These are phyloP conservation scores for Coecobrya sp. DNA, from an alignment of 2,888 invertebrate species.

Conservation along the genomic window DNA sequence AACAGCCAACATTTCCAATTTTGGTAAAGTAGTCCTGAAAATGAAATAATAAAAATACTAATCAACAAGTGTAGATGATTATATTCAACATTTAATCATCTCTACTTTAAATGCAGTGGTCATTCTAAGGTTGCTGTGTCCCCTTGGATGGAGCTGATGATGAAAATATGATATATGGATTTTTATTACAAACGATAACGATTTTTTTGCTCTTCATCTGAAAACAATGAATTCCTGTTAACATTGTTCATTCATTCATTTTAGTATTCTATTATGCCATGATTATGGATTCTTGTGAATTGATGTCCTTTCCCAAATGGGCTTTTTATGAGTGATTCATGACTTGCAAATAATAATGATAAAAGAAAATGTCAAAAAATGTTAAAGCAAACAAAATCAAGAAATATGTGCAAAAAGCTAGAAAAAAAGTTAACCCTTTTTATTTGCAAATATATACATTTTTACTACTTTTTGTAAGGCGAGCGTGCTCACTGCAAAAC, in stretches of 20 bases:
- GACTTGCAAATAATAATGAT: slow-evolving; percentile 45
- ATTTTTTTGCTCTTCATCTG: slow-evolving; percentile 4
- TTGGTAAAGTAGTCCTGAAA: slow-evolving; percentile 59
- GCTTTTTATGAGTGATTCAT: slow-evolving; percentile 60
- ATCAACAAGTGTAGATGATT: slow-evolving; percentile 43
- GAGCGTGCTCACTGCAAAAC: slow-evolving; percentile 25
- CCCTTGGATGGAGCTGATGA: not conserved
- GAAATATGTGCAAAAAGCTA: slow-evolving; percentile 23
- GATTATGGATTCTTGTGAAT: slow-evolving; percentile 1
- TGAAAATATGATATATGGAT: not conserved
- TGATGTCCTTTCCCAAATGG: slow-evolving; percentile 55
- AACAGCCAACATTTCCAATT: slow-evolving; percentile 59
- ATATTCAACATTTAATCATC: slow-evolving; percentile 51
- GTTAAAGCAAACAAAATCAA: not conserved
- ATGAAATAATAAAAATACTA: slow-evolving; percentile 26
- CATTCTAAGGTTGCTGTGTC: not conserved
- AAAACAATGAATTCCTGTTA: not conserved
- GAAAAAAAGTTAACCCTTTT: not conserved
- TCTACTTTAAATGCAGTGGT: not conserved
- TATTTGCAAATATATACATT: slow-evolving; percentile 1
- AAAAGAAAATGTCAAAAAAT: slow-evolving; percentile 43
- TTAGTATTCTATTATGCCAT: not conserved
- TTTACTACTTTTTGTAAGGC: not conserved
- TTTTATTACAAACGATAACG: not conserved
- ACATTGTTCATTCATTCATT: slow-evolving; percentile 35